Evolutionary conservation across 2,888 invertebrate species (phyloP).

Genomic region (Seladonia tumulorum): DNA sequence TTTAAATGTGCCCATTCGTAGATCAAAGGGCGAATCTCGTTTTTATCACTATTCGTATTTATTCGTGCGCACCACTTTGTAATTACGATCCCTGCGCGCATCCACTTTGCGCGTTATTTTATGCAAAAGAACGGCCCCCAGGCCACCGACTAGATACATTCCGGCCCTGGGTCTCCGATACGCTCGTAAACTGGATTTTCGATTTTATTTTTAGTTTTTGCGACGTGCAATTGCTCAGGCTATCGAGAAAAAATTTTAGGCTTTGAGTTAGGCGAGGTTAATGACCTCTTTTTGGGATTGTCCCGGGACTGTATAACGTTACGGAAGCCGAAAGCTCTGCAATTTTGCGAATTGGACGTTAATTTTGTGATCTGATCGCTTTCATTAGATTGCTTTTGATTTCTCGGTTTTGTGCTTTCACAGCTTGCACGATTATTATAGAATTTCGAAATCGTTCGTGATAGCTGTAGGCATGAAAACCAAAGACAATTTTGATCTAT

Average conservation of each 20-base stretch:
- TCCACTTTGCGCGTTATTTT: not conserved
- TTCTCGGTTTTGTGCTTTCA: no score
- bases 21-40: not conserved
- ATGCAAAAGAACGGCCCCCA: not conserved
- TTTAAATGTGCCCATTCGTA: not conserved
- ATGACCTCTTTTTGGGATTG: not conserved
- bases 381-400: not conserved
- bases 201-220: not conserved
- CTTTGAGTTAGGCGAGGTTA: not conserved
- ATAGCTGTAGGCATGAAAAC: not conserved
- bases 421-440: no score
- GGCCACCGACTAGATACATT: not conserved
- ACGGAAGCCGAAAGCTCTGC: not conserved
- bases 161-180: not conserved
- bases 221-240: not conserved
- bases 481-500: not conserved
- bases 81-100: not conserved
- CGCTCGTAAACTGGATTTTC: not conserved
- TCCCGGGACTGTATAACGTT: no score
- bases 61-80: conserved; percentile 1
- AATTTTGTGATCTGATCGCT: not conserved
- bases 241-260: not conserved
- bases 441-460: no score
- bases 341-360: not conserved
- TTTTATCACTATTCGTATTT: conserved; percentile 1